Percentiles rank a stretch among this genome's conserved stretches.
phyloP scores from a whole-genome alignment of 2,113 vertebrate species.

The Colius striatus region DNA sequence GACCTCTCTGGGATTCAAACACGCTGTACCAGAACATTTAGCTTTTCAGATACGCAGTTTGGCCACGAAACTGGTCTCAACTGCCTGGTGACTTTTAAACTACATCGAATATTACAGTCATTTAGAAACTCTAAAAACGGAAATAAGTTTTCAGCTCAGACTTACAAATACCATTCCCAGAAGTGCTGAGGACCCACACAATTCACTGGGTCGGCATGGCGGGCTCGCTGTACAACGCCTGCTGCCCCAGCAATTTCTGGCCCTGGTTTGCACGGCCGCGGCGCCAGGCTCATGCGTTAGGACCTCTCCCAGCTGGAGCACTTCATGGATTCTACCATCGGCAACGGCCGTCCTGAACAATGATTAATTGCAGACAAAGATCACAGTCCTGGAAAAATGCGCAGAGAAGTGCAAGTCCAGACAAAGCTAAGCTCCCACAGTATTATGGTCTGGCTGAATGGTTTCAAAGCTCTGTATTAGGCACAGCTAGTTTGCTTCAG shows the following conservation, averaged over 20 bases:
- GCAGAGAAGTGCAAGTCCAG: conserved; percentile 28
- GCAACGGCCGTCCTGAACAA: conserved; percentile 28
- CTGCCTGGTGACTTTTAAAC: conserved; percentile 36
- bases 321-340: conserved; percentile 23
- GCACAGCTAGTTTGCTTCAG: conserved; percentile 43
- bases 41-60: conserved; percentile 41
- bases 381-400: conserved; percentile 51
- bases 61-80: conserved; percentile 46
- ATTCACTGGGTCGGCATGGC: neutral
- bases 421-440: conserved; percentile 65
- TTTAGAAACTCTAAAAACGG: conserved; percentile 51
- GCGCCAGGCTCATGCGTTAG: neutral
- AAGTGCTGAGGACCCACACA: conserved; percentile 46
- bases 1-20: conserved; percentile 62
- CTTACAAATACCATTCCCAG: conserved; percentile 49
- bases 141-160: conserved; percentile 38
- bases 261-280: conserved; percentile 8
- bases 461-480: conserved; percentile 16
- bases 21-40: conserved; percentile 29
- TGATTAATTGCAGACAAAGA: conserved; percentile 55
- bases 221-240: neutral
- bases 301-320: conserved; percentile 47
- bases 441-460: conserved; percentile 44
- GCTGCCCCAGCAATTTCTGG: conserved; percentile 50
- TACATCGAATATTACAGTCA: neutral